Percentiles rank a stretch among this genome's conserved stretches.
phyloP scores from a whole-genome alignment of 1,140 invertebrate species.

The Pectinophora gossypiella region DNA sequence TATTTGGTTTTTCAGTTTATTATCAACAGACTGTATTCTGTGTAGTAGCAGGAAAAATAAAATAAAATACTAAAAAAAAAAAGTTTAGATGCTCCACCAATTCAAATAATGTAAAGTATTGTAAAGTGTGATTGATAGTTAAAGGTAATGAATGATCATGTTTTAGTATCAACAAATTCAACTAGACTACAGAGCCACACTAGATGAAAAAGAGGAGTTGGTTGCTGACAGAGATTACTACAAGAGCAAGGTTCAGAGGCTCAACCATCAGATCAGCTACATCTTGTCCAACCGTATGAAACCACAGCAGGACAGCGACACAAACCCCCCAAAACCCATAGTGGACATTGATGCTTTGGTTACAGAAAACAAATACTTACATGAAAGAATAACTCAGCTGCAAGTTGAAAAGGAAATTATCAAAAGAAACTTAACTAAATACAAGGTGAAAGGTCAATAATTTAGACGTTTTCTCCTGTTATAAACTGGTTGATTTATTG shows the following conservation, averaged over 20 bases:
- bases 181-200: constrained; percentile 83
- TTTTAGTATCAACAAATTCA: constrained; percentile 80
- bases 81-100: too few species aligned
- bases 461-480: too few species aligned
- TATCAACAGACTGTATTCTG: too few species aligned
- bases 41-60: too few species aligned
- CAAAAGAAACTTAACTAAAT: constrained; percentile 82
- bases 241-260: constrained; percentile 87
- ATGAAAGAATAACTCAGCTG: constrained; percentile 87
- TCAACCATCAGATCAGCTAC: constrained; percentile 88
- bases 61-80: too few species aligned
- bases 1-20: too few species aligned
- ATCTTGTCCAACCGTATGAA: constrained; percentile 76
- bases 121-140: too few species aligned
- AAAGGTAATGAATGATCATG: too few species aligned
- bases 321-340: constrained; percentile 66
- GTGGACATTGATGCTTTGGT: constrained; percentile 89
- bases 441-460: too few species aligned
- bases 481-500: background rate
- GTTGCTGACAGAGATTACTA: constrained; percentile 89
- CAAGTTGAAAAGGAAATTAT: constrained; percentile 88
- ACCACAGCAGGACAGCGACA: constrained; percentile 35
- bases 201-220: constrained; percentile 92
- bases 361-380: constrained; percentile 89
- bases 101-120: too few species aligned